Base-by-base conservation (phyloP, 2,113 vertebrate genomes). In the Microcebus griseorufus region DNA sequence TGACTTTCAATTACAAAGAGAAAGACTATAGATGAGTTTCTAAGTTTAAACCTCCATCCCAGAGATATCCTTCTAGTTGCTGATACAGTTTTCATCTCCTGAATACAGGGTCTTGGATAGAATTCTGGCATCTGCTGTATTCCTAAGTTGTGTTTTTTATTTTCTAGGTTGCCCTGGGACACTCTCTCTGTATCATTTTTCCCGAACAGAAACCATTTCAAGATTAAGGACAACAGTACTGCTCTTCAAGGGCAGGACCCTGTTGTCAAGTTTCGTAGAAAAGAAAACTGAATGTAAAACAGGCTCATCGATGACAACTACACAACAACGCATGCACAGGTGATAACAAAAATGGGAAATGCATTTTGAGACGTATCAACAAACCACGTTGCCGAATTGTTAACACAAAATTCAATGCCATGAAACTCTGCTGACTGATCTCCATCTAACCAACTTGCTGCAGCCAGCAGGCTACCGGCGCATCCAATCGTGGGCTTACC, bases 21-120 rank as follows among this genome's bases (percentile, higher is more conserved):
- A 84, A 78, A 79, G 60, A 55, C 58, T 10, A 78, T 34, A 55
- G n/a, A 34, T 20, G 67, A 91, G 60, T 75, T 90, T 92, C 84
- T 95, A 94, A 87, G 87, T 90, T 90, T 62, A 82, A 88, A 85
- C 23, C 22, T 91, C 8, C 82, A 64, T 70, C 58, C 34, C 70
- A 91, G 51, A 84, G 70, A 76, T 7, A 6, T 7, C 9, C 20
- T 60, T 70, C 55, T 39, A 12, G 42, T 45, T 69, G 69, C 73
- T 86, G 69, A 83, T 86, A 80, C 14, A 29, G 17, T 79, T 92
- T 92, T 90, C 23, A 76, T 48, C 78, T 93, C 42, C 64, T 64
- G 12, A 85, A 83, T 58, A 70, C 20, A 4, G 29, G 32, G 16
- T 65, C 70, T 64, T 64, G 58, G 37, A 42, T 6, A 55, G 17